Evolutionary conservation across 2,888 invertebrate genomes (phyloP), one percentile per base, ranked within the genome.

Genomic region (Scelioninae gen. 1): DNA sequence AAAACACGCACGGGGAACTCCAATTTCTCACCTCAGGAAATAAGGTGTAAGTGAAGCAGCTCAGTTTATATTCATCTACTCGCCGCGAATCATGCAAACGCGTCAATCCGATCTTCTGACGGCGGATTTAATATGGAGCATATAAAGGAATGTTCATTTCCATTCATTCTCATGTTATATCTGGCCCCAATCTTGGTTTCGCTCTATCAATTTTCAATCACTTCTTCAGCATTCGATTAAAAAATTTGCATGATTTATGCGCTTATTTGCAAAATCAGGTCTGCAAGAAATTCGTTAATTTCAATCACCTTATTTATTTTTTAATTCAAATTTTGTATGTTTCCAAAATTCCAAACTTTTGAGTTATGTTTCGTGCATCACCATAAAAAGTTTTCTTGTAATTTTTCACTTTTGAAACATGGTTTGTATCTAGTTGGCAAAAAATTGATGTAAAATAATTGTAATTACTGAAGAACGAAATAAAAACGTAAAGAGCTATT

Each of bases 51-150:
- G 72, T 62, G 58, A 60, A 62, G 53, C 47, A 53, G 53, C 55
- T 68, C 51, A 43, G 55, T 56, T 60, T 60, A 60, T 68, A 66
- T 68, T 78, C 77, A 69, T 69, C 63, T 55, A 55, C 69, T 68
- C 43, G 34, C 53, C 53, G 56, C 53, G 68, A 68, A 68, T 79
- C 72, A 74, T 80, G 66, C 74, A 62, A 69, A 68, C 66, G 62
- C 71, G 79, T 68, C 66, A 58, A 80, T 80, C 66, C 66, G 51
- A 76, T 66, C 66, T 58, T 78, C 77, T 69, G 77, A 78, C 63
- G 77, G 62, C 53, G 32, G 63, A 71, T 71, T 63, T 69, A 68
- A 76, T 60, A 45, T 34, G 43, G 13, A 60, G 29, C 60, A 16
- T 51, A 53, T 55, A 69, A 77, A 63, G 63, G 43, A 55, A 45